These are phyloP conservation scores for Unio delphinus DNA, from an alignment of 2,888 invertebrate genomes.

Conservation along the genomic window DNA sequence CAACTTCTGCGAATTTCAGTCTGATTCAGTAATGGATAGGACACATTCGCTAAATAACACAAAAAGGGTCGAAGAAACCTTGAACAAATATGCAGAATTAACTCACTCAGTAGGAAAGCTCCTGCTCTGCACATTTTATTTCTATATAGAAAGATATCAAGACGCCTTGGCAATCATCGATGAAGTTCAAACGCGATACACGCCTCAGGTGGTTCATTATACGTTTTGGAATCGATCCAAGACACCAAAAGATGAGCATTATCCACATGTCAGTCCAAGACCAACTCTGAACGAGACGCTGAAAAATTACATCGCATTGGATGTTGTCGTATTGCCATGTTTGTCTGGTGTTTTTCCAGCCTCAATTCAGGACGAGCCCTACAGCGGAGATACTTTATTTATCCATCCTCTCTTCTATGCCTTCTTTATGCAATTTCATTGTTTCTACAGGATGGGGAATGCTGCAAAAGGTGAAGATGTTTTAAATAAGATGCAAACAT, in stretches of 20 bases:
- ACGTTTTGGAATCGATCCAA: slow-evolving; percentile 5
- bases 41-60: no score
- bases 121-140: not conserved
- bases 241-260: slow-evolving; percentile 6
- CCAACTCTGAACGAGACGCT: not conserved
- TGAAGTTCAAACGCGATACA: not conserved
- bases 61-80: no score
- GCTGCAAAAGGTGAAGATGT: no score
- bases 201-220: slow-evolving; percentile 1
- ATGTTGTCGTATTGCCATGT: not conserved
- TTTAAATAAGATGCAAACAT: no score
- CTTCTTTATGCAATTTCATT: not conserved
- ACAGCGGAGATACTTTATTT: not conserved
- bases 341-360: not conserved
- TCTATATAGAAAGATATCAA: not conserved
- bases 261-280: not conserved
- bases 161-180: not conserved
- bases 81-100: no score
- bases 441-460: not conserved
- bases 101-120: no score
- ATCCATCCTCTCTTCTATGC: slow-evolving; percentile 4
- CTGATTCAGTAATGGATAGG: no score
- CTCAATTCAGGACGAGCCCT: not conserved
- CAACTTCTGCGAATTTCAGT: no score
- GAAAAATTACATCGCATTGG: slow-evolving; percentile 3